These are phyloP conservation scores for Otolemur garnettii DNA, from an alignment of 2,113 vertebrate genomes.

Conservation along the genomic window DNA sequence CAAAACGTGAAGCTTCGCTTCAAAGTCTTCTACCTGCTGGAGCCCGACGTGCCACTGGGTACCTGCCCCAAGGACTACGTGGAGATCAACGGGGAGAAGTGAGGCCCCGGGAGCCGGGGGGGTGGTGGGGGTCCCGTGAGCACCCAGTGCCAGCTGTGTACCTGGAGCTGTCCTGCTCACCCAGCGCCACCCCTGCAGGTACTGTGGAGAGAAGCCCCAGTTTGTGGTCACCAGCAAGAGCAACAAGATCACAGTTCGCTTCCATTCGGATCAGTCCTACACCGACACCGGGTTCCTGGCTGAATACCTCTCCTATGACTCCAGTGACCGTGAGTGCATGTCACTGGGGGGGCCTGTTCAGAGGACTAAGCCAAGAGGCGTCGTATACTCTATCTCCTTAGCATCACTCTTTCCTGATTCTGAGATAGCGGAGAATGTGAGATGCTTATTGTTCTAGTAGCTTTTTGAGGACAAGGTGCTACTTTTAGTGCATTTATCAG, in stretches of 20 bases:
- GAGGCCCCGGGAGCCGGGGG: slow-evolving; percentile 57
- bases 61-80: slow-evolving; percentile 94
- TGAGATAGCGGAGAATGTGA: accelerated
- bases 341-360: accelerated
- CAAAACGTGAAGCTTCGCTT: slow-evolving; percentile 92
- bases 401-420: not conserved
- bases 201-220: slow-evolving; percentile 88
- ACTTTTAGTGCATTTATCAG: not conserved
- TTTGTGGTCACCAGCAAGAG: slow-evolving; percentile 87
- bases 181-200: slow-evolving; percentile 78
- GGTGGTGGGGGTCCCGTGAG: no score
- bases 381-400: not conserved
- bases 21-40: slow-evolving; percentile 90
- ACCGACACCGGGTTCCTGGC: slow-evolving; percentile 94
- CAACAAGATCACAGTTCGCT: slow-evolving; percentile 89
- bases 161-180: not conserved
- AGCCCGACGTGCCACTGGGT: slow-evolving; percentile 67
- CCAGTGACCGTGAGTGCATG: slow-evolving; percentile 89
- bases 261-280: slow-evolving; percentile 91
- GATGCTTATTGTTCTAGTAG: not conserved
- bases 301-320: slow-evolving; percentile 89
- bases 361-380: accelerated
- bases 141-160: no score
- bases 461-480: not conserved
- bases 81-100: slow-evolving; percentile 91